phyloP scores from a whole-genome alignment of 2,888 invertebrate genomes.

The Conus canariensis region DNA sequence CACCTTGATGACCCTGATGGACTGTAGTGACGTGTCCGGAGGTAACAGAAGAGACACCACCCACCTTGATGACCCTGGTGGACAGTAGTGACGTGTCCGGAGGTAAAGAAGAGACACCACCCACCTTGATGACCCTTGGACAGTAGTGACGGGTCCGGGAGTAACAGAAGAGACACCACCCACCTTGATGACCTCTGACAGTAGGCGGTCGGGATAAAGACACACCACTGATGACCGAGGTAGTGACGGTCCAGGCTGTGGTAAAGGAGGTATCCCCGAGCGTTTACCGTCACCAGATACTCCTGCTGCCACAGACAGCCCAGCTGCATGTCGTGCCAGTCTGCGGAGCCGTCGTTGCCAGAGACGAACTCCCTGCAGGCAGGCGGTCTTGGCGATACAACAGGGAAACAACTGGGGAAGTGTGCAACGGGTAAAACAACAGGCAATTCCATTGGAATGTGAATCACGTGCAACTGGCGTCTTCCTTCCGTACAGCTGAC shows the following conservation, averaged over 20 bases:
- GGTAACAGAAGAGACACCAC: background rate
- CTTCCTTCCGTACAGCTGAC: too few species aligned
- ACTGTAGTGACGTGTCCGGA: slow-evolving; percentile 78
- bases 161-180: slow-evolving; percentile 5
- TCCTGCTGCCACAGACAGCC: slow-evolving; percentile 97
- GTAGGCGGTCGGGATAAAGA: too few species aligned
- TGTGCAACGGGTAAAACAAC: background rate
- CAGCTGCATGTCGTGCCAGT: slow-evolving; percentile 83
- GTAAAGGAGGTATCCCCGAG: slow-evolving; percentile 97
- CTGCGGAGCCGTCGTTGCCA: slow-evolving; percentile 84
- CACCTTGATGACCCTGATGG: slow-evolving; percentile 79
- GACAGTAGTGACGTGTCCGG: slow-evolving; percentile 74
- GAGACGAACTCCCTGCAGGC: slow-evolving; percentile 87
- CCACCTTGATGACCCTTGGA: slow-evolving; percentile 79
- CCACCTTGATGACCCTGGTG: slow-evolving; percentile 87
- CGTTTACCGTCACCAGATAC: slow-evolving; percentile 91
- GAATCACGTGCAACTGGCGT: too few species aligned
- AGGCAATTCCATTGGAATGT: too few species aligned
- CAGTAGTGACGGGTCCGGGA: slow-evolving; percentile 78
- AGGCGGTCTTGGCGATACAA: too few species aligned
- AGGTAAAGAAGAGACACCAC: too few species aligned
- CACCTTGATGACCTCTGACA: too few species aligned
- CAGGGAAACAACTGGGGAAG: too few species aligned
- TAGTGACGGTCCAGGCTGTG: slow-evolving; percentile 90
- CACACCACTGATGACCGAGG: slow-evolving; percentile 75